These are phyloP conservation scores for Lasioglossum pauxillum DNA, from an alignment of 2,888 invertebrate species.

Conservation along the genomic window DNA sequence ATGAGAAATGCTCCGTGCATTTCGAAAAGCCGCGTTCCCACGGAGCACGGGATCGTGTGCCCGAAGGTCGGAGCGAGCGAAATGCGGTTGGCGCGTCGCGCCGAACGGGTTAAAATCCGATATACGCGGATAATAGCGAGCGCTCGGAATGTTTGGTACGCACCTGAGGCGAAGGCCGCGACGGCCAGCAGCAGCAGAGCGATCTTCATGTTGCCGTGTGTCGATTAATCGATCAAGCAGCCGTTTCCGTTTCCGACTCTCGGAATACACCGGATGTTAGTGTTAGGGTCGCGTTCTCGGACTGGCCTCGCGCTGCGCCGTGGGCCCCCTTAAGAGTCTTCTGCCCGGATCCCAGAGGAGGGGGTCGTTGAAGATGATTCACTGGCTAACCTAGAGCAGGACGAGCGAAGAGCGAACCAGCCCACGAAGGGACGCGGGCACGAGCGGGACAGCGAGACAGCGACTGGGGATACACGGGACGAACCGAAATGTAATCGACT, in stretches of 20 bases:
- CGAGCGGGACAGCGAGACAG: constrained; percentile 39
- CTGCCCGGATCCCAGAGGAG: constrained; percentile 79
- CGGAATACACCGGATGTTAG: constrained; percentile 81
- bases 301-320: constrained; percentile 83
- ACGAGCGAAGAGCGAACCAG: constrained; percentile 50
- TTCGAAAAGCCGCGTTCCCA: background rate
- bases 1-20: background rate
- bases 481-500: constrained; percentile 64
- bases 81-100: background rate
- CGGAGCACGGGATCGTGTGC: background rate
- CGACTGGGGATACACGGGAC: constrained; percentile 28
- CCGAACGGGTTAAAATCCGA: background rate
- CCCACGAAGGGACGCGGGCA: constrained; percentile 56
- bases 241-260: constrained; percentile 80
- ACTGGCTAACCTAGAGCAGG: constrained; percentile 74
- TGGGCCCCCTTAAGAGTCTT: constrained; percentile 83
- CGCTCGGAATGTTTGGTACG: constrained; percentile 71
- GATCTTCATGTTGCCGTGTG: constrained; percentile 85
- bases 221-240: constrained; percentile 74
- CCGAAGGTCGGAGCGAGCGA: background rate
- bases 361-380: constrained; percentile 82
- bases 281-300: constrained; percentile 84
- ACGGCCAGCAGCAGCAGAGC: constrained; percentile 85
- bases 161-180: constrained; percentile 87
- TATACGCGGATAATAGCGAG: background rate